Base-by-base conservation (phyloP, 2,888 invertebrate species). In the Nipponacmea schrenckii region DNA sequence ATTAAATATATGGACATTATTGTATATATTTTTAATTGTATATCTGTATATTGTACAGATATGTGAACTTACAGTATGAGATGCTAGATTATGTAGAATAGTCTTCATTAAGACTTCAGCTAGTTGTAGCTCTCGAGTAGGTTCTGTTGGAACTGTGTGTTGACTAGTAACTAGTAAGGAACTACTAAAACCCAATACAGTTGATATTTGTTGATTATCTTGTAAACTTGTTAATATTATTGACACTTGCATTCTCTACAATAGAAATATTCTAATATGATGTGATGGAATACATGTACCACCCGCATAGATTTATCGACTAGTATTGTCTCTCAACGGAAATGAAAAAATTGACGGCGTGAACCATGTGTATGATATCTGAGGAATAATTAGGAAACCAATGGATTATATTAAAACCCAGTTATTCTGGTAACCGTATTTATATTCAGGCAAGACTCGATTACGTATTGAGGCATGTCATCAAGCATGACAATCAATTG, bases 161-260 rank as follows among this genome's bases (percentile, higher is more conserved):
- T 31, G 66, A 62, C 26, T 26, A 46, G n/a, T 65, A 39, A 39
- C 10, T 10, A 39, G 10, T 12, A 27, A 80, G 77, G 77, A 69
- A 50, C 66, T 66, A 65, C 89, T 88, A 78, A 91, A 90, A 4
- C 92, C 92, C 8, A 92, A 87, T 62, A 92, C 86, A 0, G 91
- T 89, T 0, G 92, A 91, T 15, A 92, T 90, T 79, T 92, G 92
- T 45, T 89, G 89, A 77, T 92, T 91, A 83, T 92, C 92, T 81
- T 92, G 92, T 62, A 93, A 88, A 83, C 92, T 92, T 45, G 90
- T 91, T 73, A 92, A 87, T 68, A 92, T 91, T 66, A 92, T 92
- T 69, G 90, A 91, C 74, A 92, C 86, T 74, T 92, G 90, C 90
- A 92, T 91, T 81, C 91, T 90, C 90, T 91, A 83, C 24, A 72